phyloP scores from a whole-genome alignment of 1,140 invertebrate species.

The Leptinotarsa defecta region DNA sequence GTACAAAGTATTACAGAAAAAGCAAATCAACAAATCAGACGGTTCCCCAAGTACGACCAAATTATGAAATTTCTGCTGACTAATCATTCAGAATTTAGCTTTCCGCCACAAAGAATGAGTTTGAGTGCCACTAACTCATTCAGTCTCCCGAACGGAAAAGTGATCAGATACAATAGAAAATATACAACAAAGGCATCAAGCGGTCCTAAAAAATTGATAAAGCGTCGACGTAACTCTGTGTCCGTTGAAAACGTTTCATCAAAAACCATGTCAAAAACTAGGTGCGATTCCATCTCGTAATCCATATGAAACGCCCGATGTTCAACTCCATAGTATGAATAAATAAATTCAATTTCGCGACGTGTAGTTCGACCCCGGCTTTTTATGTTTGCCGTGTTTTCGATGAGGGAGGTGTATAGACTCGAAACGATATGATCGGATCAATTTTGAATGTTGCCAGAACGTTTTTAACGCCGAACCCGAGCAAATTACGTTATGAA shows the following conservation, averaged over 20 bases:
- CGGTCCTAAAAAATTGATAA: neutral
- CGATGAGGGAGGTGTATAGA: neutral
- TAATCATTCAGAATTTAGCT: too few relatives aligned
- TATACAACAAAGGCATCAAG: neutral
- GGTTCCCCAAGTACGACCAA: too few relatives aligned
- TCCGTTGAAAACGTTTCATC: neutral
- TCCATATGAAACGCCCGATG: neutral
- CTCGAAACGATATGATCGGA: neutral
- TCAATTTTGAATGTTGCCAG: constrained; percentile 6
- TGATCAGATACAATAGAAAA: neutral
- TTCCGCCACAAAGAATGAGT: too few relatives aligned
- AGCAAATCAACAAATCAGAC: too few relatives aligned
- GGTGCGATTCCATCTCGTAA: neutral
- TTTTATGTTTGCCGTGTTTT: constrained; percentile 8
- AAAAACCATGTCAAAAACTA: neutral
- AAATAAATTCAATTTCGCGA: constrained; percentile 6
- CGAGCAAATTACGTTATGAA: constrained; percentile 1
- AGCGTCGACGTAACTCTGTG: neutral
- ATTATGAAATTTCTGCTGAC: too few relatives aligned
- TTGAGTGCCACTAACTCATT: too few relatives aligned
- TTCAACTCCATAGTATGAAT: constrained; percentile 4
- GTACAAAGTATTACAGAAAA: too few relatives aligned
- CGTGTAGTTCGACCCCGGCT: neutral
- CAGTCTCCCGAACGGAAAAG: too few relatives aligned
- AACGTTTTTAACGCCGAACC: constrained; percentile 1